Evolutionary conservation across 1,140 invertebrate species (phyloP).

Genomic region (Papilio helenus): DNA sequence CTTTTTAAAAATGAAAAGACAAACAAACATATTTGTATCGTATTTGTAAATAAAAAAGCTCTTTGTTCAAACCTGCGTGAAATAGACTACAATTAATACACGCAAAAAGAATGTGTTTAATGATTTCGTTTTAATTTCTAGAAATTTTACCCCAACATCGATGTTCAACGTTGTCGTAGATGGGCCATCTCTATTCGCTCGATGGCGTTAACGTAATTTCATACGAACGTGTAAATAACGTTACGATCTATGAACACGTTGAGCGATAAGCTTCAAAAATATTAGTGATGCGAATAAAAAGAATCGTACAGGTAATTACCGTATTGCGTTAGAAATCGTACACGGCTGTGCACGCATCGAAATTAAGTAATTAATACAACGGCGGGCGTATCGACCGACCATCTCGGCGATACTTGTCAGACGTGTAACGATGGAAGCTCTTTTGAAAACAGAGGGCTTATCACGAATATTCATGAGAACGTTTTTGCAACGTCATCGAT

Average conservation of each 20-base stretch:
- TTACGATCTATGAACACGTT: constrained; percentile 67
- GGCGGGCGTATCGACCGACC: constrained; percentile 71
- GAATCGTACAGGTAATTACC: constrained; percentile 56
- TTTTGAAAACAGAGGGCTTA: constrained; percentile 63
- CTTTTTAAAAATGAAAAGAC: neutral
- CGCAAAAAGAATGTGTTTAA: neutral
- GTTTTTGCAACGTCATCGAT: too few species aligned
- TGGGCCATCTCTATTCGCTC: constrained; percentile 31
- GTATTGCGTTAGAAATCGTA: constrained; percentile 75
- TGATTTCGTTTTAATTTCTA: neutral
- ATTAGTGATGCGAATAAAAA: constrained; percentile 70
- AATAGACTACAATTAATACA: neutral
- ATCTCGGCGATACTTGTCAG: constrained; percentile 70
- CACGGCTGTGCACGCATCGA: constrained; percentile 73
- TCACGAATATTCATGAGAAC: too few species aligned
- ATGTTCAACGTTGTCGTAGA: constrained; percentile 5
- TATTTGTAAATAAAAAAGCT: neutral
- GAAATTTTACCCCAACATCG: neutral
- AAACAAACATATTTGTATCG: neutral
- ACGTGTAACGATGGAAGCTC: constrained; percentile 63
- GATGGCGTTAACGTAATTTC: constrained; percentile 50
- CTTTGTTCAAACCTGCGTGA: neutral
- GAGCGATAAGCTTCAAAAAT: constrained; percentile 74
- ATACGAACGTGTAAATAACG: constrained; percentile 69
- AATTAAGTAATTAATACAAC: constrained; percentile 78